These are phyloP conservation scores for Xiphophorus hellerii DNA, from an alignment of 2,113 vertebrate genomes.

Conservation along the genomic window DNA sequence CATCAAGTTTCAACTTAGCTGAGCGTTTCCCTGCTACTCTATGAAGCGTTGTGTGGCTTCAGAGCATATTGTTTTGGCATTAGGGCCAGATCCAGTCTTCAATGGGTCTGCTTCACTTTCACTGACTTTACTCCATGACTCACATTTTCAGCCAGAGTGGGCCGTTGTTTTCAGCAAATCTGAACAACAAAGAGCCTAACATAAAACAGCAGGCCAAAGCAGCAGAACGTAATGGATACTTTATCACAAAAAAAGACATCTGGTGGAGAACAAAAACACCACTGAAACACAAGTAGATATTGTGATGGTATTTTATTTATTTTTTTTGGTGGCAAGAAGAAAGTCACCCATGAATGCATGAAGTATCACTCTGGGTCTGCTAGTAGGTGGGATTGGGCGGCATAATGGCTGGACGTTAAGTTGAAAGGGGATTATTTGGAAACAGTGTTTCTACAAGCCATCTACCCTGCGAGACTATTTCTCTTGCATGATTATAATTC, in stretches of 20 bases:
- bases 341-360: neutral
- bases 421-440: neutral
- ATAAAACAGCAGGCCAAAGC: neutral
- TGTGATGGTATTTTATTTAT: neutral
- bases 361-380: neutral
- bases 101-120: neutral
- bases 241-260: neutral
- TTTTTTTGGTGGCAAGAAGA: neutral
- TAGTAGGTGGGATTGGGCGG: neutral
- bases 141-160: constrained; percentile 2
- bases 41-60: neutral
- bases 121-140: neutral
- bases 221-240: neutral
- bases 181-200: neutral
- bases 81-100: neutral
- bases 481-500: no score
- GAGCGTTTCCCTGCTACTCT: neutral
- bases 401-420: neutral
- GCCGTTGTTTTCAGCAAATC: neutral
- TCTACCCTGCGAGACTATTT: no score
- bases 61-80: neutral
- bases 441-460: neutral
- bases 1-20: neutral
- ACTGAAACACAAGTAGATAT: neutral
- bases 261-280: neutral